Evolutionary conservation across 2,113 vertebrate species (phyloP), one percentile per base, ranked within the genome.

Genomic region (Rhinoptilus africanus): DNA sequence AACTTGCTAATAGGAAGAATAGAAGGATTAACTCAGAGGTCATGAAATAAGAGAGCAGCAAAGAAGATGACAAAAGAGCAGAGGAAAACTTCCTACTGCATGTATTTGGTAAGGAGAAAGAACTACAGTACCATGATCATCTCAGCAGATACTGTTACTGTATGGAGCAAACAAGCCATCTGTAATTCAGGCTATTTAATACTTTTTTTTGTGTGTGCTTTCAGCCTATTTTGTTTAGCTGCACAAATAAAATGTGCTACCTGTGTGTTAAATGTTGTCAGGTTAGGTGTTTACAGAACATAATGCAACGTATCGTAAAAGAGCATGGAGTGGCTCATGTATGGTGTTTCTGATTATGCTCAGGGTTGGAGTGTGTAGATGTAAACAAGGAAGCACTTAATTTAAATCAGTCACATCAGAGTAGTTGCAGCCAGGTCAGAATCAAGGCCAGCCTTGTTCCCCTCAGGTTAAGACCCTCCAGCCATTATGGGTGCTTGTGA

Each of bases 1-100:
- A 97, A 98, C 94, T 97, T 96, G 63, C 95, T 98, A 98, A 98
- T 98, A 98, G 97, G 95, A 97, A 98, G 97, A 98, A 98, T 96
- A 97, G 97, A 84, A 96, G 97, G 98, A 98, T 99, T 98, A 98
- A 97, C 97, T 97, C 63, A 27, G 92, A 97, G 98, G 97, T 98
- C 97, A 79, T 96, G 97, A 98, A 98, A 98, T 94, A 95, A 97
- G 95, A 98, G 96, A 93, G 75, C 76, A 96, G 95, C 82, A 88
- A 95, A 97, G 67, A 97, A 75, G 89, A 97, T 95, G 92, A 97
- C 91, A 92, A 96, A 95, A 92, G 90, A 88, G 75, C 68, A 68
- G 62, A 93, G 84, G 76, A 91, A 94, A 91, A 87, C 91, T 97
- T 97, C 93, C 90, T 97, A 66, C 32, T 56, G 85, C 48, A 41